Percentiles rank a stretch among this genome's conserved stretches.
Evolutionary conservation across 1,140 invertebrate species (phyloP).

Genomic region (Adelges cooleyi): DNA sequence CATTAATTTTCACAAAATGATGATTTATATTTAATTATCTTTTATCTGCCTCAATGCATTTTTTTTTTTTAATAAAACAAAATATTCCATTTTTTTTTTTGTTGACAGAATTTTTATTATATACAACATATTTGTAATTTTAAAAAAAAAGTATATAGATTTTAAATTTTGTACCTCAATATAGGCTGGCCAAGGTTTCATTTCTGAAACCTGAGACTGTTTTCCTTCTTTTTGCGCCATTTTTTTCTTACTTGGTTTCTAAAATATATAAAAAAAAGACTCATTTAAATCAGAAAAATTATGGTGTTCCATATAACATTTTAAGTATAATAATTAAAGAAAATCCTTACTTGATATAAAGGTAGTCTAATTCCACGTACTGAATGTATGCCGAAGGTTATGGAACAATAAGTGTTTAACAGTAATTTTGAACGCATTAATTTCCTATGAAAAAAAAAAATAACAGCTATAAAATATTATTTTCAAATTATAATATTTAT

Average conservation of each 20-base stretch:
- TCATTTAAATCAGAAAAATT: neutral
- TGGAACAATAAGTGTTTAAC: neutral
- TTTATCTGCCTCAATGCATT: too few relatives aligned
- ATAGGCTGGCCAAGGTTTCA: constrained; percentile 65
- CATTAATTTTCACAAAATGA: too few relatives aligned
- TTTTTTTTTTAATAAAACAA: too few relatives aligned
- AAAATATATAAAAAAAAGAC: neutral
- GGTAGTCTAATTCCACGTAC: constrained; percentile 13
- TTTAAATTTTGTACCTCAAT: too few relatives aligned
- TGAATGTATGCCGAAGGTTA: neutral
- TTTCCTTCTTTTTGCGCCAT: constrained; percentile 20
- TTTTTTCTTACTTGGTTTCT: constrained; percentile 21
- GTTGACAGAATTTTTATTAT: too few relatives aligned
- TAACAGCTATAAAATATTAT: too few relatives aligned
- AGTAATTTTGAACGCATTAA: constrained; percentile 15
- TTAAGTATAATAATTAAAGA: neutral
- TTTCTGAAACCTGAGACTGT: constrained; percentile 41
- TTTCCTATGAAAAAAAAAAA: too few relatives aligned
- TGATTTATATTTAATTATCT: too few relatives aligned
- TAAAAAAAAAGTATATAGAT: too few relatives aligned
- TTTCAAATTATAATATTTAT: too few relatives aligned
- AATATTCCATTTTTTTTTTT: too few relatives aligned
- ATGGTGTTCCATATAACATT: neutral
- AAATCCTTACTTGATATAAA: constrained; percentile 9
- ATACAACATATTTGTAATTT: too few relatives aligned